Evolutionary conservation across 53 echinoderm and acorn worm species (phyloP), one percentile per base, ranked within the genome.

Genomic region (Zoroaster sp.): DNA sequence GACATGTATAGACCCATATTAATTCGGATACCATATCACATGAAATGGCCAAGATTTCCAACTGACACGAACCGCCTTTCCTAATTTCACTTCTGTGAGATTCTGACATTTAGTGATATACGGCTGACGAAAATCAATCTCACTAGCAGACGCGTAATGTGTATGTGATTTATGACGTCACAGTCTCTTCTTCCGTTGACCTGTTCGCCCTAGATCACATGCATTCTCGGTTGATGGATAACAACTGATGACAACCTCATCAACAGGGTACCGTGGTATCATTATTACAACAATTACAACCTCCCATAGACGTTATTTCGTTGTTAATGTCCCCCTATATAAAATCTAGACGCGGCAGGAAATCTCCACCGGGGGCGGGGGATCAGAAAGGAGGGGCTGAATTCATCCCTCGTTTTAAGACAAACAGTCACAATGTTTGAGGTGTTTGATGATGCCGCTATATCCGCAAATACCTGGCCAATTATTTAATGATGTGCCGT

Each of bases 161-260:
- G n/a, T 17, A 75, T 32, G 46, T 30, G 25, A 10, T 53, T 18
- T n/a, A 53, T 78, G 78, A 78, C 78, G 78, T 78, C 78, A 78
- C 78, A n/a, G 20, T 53, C 33, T 35, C 38, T 31, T 59, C 21
- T 38, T 20, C 25, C 20, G 38, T 78, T 54, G 13, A 53, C 78
- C 20, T 17, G 39, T 72, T 11, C 37, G 13, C 35, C 53, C 36
- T 9, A 37, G 20, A 78, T 35, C 20, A n/a, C 17, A 21, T 36
- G 63, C 53, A 13, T 67, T 81, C 67, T 81, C 15, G 81, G 67
- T 67, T 81, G 81, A 81, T 42, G 67, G 41, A 81, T 81, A 40
- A 43, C 81, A 39, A 36, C 40, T 54, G 81, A 81, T 42, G n/a
- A 66, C 66, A 23, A 67, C 66, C 66, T 81, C 81, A 81, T 81